These are phyloP conservation scores for Aleiodes alternator DNA, from an alignment of 2,888 invertebrate genomes.

Conservation along the genomic window DNA sequence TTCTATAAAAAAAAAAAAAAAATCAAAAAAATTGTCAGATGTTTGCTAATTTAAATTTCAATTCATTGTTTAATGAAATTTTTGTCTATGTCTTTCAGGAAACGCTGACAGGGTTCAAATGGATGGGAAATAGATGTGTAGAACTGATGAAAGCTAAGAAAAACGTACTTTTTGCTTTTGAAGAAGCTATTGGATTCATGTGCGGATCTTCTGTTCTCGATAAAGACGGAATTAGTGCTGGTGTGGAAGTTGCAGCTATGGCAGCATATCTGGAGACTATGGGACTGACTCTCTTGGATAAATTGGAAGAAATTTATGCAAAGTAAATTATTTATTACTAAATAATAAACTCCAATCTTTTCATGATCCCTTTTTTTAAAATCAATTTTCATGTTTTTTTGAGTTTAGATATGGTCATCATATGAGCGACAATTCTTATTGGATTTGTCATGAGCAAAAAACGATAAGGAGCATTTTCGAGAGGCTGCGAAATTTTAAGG, in stretches of 20 bases:
- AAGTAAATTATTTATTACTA: constrained; percentile 73
- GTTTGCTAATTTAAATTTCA: too few relatives aligned
- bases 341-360: background rate
- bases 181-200: constrained; percentile 99
- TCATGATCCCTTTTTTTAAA: constrained; percentile 6
- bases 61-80: background rate
- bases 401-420: constrained; percentile 89
- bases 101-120: constrained; percentile 99
- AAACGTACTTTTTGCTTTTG: constrained; percentile 93
- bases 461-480: constrained; percentile 87
- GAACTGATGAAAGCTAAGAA: constrained; percentile 85
- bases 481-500: constrained; percentile 85
- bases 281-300: constrained; percentile 78
- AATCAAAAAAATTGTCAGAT: background rate
- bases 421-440: constrained; percentile 91
- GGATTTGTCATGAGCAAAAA: constrained; percentile 86
- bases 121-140: constrained; percentile 96
- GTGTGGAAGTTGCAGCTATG: constrained; percentile 87
- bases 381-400: too few relatives aligned
- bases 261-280: constrained; percentile 82
- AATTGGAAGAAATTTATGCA: constrained; percentile 86
- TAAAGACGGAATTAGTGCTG: constrained; percentile 97
- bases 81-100: constrained; percentile 79
- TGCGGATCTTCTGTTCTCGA: constrained; percentile 91
- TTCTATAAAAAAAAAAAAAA: background rate